These are phyloP conservation scores for Sinosuthora webbiana DNA, from an alignment of 2,113 vertebrate species.

Conservation along the genomic window DNA sequence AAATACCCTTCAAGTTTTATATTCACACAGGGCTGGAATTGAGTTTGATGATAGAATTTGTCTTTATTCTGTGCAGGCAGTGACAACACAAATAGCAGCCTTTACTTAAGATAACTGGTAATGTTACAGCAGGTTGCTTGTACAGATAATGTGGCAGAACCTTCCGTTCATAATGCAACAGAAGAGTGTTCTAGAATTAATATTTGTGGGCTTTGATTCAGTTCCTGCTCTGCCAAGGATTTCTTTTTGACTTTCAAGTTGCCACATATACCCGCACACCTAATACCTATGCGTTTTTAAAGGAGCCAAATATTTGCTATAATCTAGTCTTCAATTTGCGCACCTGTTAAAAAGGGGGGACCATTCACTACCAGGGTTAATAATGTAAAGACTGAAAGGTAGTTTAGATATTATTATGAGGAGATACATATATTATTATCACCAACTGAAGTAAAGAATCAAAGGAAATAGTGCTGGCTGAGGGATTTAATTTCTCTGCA, in stretches of 20 bases:
- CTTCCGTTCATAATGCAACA: neutral
- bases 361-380: neutral
- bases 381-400: neutral
- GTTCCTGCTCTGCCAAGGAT: neutral
- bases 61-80: neutral
- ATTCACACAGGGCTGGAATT: neutral
- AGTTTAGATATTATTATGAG: neutral
- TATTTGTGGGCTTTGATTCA: neutral
- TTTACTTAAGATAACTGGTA: neutral
- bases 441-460: neutral
- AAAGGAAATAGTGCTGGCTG: neutral
- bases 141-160: neutral
- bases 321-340: neutral
- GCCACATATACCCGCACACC: neutral
- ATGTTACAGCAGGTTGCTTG: neutral
- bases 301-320: neutral
- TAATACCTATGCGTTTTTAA: neutral
- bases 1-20: neutral
- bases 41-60: neutral
- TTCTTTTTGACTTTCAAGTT: neutral
- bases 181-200: neutral
- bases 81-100: neutral
- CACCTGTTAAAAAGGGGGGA: neutral
- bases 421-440: neutral
- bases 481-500: neutral